Conservation (phyloP, 2,113 vertebrate species). For the Nyctibius bracteatus region DNA sequence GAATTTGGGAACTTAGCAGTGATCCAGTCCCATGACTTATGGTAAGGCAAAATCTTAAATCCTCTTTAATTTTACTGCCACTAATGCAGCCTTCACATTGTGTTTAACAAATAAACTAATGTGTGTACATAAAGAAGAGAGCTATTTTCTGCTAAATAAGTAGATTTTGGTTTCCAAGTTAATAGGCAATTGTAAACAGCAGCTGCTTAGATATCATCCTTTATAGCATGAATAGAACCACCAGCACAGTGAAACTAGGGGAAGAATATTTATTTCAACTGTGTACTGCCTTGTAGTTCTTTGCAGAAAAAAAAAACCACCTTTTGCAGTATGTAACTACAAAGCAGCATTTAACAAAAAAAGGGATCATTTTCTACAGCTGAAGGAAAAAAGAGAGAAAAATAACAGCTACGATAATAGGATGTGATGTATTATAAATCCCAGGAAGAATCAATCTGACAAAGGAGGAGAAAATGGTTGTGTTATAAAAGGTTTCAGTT, state of each 20-base stretch:
- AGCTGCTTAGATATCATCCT: background rate
- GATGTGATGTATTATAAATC: background rate
- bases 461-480: background rate
- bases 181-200: background rate
- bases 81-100: background rate
- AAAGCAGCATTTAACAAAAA: background rate
- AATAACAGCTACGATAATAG: background rate
- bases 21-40: background rate
- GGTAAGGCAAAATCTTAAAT: background rate
- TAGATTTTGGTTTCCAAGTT: background rate
- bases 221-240: background rate
- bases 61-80: background rate
- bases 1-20: background rate
- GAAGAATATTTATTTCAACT: background rate
- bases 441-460: background rate
- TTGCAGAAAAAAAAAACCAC: background rate
- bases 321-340: background rate
- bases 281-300: background rate
- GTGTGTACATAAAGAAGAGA: background rate
- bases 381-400: background rate
- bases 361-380: background rate
- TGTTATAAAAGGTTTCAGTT: background rate
- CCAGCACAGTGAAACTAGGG: background rate
- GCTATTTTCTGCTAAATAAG: background rate
- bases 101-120: slow-evolving; percentile 8